Conservation (phyloP, 2,888 invertebrate genomes). For the Hylaea fasciaria region DNA sequence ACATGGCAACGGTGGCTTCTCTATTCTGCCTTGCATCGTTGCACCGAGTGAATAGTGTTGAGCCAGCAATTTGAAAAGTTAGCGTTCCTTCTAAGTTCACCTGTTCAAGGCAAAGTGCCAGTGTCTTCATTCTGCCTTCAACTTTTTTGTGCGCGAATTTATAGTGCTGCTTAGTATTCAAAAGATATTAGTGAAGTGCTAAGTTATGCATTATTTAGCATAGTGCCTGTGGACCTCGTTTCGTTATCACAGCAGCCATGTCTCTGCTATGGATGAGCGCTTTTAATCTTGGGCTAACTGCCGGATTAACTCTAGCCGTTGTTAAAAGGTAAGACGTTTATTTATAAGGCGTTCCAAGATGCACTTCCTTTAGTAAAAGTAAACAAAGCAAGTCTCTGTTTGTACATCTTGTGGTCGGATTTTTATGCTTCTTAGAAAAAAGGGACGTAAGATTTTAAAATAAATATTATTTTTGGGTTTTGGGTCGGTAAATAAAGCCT, state of each 20-base stretch:
- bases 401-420: constrained; percentile 14
- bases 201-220: constrained; percentile 14
- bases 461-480: no score
- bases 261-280: constrained; percentile 87
- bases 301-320: constrained; percentile 86
- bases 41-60: neutral
- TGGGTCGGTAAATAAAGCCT: no score
- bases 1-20: neutral
- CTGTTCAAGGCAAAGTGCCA: neutral
- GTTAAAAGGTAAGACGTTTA: constrained; percentile 82
- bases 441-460: no score
- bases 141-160: neutral
- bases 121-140: neutral
- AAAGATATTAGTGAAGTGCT: constrained; percentile 8
- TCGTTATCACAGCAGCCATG: constrained; percentile 70
- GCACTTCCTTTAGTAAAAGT: constrained; percentile 23
- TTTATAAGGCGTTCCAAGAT: constrained; percentile 2
- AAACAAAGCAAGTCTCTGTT: constrained; percentile 28
- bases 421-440: constrained; percentile 12
- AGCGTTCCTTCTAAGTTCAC: neutral
- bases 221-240: constrained; percentile 38
- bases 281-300: constrained; percentile 86
- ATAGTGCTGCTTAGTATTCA: constrained; percentile 4
- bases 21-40: neutral
- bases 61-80: neutral